Evolutionary conservation across 2,113 vertebrate genomes (phyloP), one percentile per base, ranked within the genome.

Genomic region (Pelusios castaneus): DNA sequence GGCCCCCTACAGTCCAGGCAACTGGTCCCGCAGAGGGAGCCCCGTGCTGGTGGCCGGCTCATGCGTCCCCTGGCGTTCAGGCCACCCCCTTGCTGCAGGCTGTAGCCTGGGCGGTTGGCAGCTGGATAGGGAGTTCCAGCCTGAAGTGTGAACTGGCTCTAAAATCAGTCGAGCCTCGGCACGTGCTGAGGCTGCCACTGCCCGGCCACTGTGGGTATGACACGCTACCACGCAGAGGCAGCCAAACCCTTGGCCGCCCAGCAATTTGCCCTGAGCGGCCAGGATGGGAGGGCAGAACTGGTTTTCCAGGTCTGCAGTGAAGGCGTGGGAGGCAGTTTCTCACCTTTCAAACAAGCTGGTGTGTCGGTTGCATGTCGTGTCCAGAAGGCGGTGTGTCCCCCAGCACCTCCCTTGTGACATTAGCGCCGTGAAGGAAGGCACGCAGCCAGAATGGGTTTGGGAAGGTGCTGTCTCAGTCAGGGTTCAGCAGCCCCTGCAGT

Each of bases 161-260:
- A 3, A n/a, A 22, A 38, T 10, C n/a, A 22, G 54, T 0, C 10
- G 14, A 54, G 70, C 86, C 47, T 14, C 0, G n/a, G 70, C 43
- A 0, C 1, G 1, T 78, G 85, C 92, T 58, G 82, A 88, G 82
- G 73, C 45, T 11, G 94, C 94, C 94, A 95, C 67, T 92, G 94
- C 94, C 92, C 88, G 94, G 94, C 90, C 17, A 47, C 5, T 12
- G 3, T 1, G 29, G 49, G 85, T 60, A 85, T 43, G 43, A 47
- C 80, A 41, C 0, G 63, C 2, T 3, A 21, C n/a, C 0, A 0
- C 52, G 82, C 29, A 29, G 24, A 24, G 21, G 27, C 88, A 5
- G 63, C 63, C n/a, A 38, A 60, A 60, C 58, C 58, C 29, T 60
- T 60, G 56, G 56, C 12, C 16, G 16, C 60, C 14, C 3, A 16